phyloP scores from a whole-genome alignment of 2,888 invertebrate genomes.

The Lycophotia porphyrea region DNA sequence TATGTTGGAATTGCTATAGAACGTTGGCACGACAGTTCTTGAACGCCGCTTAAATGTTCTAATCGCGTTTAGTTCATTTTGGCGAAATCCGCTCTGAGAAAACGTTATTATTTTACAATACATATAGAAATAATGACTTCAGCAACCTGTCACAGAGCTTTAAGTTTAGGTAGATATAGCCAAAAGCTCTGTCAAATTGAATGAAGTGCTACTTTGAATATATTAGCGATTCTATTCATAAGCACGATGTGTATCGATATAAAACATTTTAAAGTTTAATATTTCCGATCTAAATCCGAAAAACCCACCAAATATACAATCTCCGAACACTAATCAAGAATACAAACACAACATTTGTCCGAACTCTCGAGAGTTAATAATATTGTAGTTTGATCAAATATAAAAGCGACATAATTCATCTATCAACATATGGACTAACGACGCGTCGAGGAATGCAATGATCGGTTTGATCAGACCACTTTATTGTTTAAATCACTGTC shows the following conservation, averaged over 20 bases:
- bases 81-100: background rate
- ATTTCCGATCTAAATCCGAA: background rate
- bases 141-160: background rate
- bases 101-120: background rate
- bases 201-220: background rate
- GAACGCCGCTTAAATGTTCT: background rate
- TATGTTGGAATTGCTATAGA: background rate
- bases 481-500: conserved; percentile 64
- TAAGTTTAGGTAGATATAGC: background rate
- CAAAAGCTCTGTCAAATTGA: background rate
- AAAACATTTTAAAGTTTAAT: background rate
- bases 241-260: background rate
- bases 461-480: conserved; percentile 54
- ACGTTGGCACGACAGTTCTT: background rate
- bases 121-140: background rate
- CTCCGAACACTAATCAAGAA: background rate
- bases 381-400: conserved; percentile 29
- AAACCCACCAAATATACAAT: background rate
- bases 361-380: background rate
- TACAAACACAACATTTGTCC: background rate
- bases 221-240: background rate
- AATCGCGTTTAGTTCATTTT: background rate
- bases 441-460: conserved; percentile 47
- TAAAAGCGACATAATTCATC: conserved; percentile 38
- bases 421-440: conserved; percentile 59